Base-by-base conservation (phyloP, 2,888 invertebrate genomes). In the Conistra vaccinii region DNA sequence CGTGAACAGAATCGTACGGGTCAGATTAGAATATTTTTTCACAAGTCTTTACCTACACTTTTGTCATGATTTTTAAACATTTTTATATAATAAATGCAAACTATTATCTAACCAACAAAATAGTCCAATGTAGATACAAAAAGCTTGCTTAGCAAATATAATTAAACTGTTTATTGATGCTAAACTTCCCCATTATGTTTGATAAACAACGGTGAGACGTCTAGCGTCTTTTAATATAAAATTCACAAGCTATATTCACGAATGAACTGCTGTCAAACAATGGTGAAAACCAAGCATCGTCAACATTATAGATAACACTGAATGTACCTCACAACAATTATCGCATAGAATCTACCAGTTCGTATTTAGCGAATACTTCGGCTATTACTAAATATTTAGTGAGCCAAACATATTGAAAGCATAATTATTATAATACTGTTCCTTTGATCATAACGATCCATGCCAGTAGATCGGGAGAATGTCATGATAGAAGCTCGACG, bases 1-100 rank as follows among this genome's bases (percentile, higher is more conserved):
- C 93, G 92, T 93, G 92, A 94, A 94, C 92, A 90, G 85, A 93
- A 92, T 89, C 91, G 90, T 92, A 91, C 91, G 89, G 90, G 90
- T 91, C 90, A 89, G 90, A 89, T 90, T 85, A 45, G 87, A 87
- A 63, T 73, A n/a, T 78, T 85, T 85, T 81, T 86, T 83, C 84
- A 87, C 89, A 87, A 88, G 87, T 89, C 82, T 87, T 84, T 80
- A 85, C 77, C 88, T 90, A 90, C 89, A 90, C 85, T 89, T 82
- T 93, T 94, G 94, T 95, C 94, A 94, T 93, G 93, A 89, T 91
- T 86, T 70, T 85, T 79, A 88, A 89, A 79, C 85, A 84, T 89
- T 85, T 85, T 83, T 81, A 81, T 81, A 84, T 81, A 87, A 85
- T 91, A 94, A 94, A 93, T 92, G 94, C 94, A 94, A 94, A 86